phyloP scores from a whole-genome alignment of 2,888 invertebrate genomes.

The Heliconius hortense region DNA sequence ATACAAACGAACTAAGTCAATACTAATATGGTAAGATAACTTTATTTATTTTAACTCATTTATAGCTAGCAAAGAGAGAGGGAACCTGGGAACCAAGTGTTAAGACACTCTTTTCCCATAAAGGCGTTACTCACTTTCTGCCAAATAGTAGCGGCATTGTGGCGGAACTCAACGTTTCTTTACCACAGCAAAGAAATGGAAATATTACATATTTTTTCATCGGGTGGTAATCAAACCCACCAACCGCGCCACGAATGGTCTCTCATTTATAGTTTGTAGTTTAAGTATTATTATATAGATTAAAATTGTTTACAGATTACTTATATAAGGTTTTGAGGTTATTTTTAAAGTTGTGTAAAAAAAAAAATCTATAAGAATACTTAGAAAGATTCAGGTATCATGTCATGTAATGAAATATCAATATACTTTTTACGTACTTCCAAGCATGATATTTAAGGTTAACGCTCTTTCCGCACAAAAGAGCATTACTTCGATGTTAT shows the following conservation, averaged over 20 bases:
- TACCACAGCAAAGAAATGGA: too few relatives aligned
- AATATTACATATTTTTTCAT: too few relatives aligned
- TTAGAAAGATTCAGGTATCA: background rate
- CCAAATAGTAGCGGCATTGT: too few relatives aligned
- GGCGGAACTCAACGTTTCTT: too few relatives aligned
- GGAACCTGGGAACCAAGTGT: too few relatives aligned
- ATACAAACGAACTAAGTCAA: background rate
- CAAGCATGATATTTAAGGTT: background rate
- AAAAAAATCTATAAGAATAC: background rate
- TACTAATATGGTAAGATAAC: background rate
- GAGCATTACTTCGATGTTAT: constrained; percentile 2
- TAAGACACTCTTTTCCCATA: too few relatives aligned
- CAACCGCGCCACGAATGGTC: too few relatives aligned
- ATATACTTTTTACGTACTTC: constrained; percentile 3
- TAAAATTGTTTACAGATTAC: background rate
- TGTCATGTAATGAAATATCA: background rate
- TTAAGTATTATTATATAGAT: background rate
- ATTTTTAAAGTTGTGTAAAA: background rate
- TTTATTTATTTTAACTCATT: background rate
- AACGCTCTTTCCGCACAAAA: constrained; percentile 15
- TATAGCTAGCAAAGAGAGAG: background rate
- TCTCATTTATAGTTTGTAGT: background rate
- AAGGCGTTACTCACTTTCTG: too few relatives aligned
- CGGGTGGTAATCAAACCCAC: background rate
- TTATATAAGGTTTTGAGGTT: background rate